Base-by-base conservation (phyloP, 2,888 invertebrate genomes). In the Poecilobothrus nobilitatus region DNA sequence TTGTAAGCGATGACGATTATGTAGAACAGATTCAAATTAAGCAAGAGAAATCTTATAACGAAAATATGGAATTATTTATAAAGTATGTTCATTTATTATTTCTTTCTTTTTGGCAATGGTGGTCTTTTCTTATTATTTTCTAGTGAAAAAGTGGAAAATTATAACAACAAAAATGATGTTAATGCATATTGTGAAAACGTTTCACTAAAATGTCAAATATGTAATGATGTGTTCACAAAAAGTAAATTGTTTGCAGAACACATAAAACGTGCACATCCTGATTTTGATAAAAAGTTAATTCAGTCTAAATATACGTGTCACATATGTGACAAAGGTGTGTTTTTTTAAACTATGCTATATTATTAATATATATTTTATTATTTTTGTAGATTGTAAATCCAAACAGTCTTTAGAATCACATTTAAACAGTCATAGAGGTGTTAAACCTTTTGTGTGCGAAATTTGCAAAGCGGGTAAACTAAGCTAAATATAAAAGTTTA, bases 341-440 rank as follows among this genome's bases (percentile, higher is more conserved):
- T 27, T 27, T 27, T n/a, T 27, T 63, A 1, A 27, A 27, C 7
- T 63, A 63, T 63, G 1, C 20, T n/a, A 7, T 7, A 21, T 20
- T 9, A n/a, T 2, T 61, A 61, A n/a, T n/a, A 10, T 21, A 21
- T 6, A 10, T 62, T 62, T 20, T 62, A 20, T 27, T 12, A 22
- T 12, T 4, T n/a, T 63, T 65, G 18, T 37, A 65, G 65, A 37
- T 37, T 65, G 33, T 9, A 65, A 65, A 65, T n/a, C 33, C n/a
- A n/a, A 65, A 37, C n/a, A 33, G 12, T 34, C n/a, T n/a, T 65
- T 65, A 37, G 37, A 65, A 65, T n/a, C 33, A 9, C 65, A 65
- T 37, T 34, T 65, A 18, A 34, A 37, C n/a, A 65, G 33, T 33
- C 65, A 65, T 65, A 65, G n/a, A 20, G 65, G 65, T 37, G 10